Percentiles rank a stretch among this genome's conserved stretches.
These are phyloP conservation scores for Mycalesis mineus DNA, from an alignment of 2,888 invertebrate species.

Conservation along the genomic window DNA sequence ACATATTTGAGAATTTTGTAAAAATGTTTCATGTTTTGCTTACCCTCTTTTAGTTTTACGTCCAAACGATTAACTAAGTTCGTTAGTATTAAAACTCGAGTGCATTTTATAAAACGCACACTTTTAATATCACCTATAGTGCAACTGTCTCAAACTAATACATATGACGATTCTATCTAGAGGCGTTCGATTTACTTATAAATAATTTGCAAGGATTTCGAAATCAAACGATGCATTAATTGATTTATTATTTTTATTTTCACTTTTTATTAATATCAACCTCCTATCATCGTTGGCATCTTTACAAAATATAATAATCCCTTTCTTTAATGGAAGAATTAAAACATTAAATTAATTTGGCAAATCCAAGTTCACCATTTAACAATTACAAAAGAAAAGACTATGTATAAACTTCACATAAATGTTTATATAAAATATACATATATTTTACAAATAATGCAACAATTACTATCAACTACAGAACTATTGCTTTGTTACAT, in stretches of 20 bases:
- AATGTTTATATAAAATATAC: conserved; percentile 74
- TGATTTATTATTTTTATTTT: conserved; percentile 75
- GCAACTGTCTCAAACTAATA: no score
- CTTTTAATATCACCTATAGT: no score
- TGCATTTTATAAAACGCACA: no score
- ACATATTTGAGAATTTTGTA: no score
- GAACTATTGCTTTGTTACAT: conserved; percentile 44
- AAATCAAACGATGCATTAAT: conserved; percentile 55
- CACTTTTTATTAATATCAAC: conserved; percentile 69
- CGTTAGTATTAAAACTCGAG: no score
- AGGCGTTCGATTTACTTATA: no score
- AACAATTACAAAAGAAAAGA: conserved; percentile 53
- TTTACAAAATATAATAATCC: conserved; percentile 73
- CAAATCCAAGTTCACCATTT: conserved; percentile 71
- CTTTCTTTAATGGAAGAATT: conserved; percentile 72
- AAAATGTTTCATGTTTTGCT: no score
- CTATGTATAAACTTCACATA: conserved; percentile 57
- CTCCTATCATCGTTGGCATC: conserved; percentile 63
- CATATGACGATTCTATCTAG: no score
- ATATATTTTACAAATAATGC: conserved; percentile 69
- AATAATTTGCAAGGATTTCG: background rate
- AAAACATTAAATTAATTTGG: conserved; percentile 74
- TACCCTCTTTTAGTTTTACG: no score
- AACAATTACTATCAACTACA: conserved; percentile 41
- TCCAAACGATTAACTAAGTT: no score